phyloP scores from a whole-genome alignment of 2,113 vertebrate species.

The Gila orcuttii region DNA sequence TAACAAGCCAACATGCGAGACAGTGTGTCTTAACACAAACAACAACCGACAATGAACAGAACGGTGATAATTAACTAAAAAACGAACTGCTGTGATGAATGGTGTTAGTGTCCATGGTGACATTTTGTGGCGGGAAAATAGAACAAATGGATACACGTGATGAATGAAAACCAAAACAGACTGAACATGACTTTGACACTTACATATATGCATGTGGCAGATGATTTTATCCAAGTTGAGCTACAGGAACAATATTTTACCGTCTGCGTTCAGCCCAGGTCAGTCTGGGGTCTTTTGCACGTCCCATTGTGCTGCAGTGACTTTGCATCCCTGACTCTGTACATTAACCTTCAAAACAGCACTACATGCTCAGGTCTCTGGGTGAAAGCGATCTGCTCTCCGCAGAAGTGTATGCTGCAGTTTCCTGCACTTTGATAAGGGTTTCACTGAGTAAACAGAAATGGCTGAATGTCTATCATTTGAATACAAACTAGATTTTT shows the following conservation, averaged over 20 bases:
- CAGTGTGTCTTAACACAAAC: too few species aligned
- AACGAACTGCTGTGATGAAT: too few species aligned
- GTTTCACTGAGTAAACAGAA: background rate
- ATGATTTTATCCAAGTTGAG: background rate
- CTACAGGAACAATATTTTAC: background rate
- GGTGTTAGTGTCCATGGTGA: too few species aligned
- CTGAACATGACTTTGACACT: too few species aligned
- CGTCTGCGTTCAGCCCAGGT: background rate
- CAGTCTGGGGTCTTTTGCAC: background rate
- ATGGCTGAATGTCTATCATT: background rate
- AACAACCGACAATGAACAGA: too few species aligned
- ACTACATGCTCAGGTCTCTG: background rate
- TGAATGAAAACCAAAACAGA: too few species aligned
- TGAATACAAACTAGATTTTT: background rate
- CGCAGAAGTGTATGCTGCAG: background rate
- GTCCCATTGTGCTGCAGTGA: background rate
- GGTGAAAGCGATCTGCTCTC: background rate
- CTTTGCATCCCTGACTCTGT: background rate
- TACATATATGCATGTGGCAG: background rate
- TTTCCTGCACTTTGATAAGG: background rate
- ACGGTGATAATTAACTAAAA: too few species aligned
- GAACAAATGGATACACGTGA: too few species aligned
- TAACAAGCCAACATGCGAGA: too few species aligned
- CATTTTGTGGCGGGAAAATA: too few species aligned
- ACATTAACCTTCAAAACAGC: constrained; percentile 8